Evolutionary conservation across 2,113 vertebrate genomes (phyloP).

Genomic region (Ochotona curzoniae): DNA sequence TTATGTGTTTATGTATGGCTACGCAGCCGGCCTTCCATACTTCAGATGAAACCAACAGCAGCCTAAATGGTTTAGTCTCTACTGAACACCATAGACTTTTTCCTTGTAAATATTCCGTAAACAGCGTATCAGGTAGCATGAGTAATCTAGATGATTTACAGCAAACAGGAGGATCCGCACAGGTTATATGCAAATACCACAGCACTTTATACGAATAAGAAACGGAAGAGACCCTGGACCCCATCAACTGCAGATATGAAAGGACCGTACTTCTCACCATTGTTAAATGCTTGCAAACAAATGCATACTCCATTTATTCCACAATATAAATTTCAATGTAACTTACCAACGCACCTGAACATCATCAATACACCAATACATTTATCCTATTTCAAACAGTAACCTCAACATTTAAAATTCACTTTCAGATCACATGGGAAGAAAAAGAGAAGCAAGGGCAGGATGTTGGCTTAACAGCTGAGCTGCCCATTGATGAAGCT

Average conservation of each 20-base stretch:
- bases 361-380: not conserved
- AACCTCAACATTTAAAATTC: constrained; percentile 43
- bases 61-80: not conserved
- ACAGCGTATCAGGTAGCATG: not conserved
- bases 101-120: not conserved
- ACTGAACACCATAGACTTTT: not conserved
- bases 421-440: constrained; percentile 24
- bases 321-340: not conserved
- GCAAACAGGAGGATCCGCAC: not conserved
- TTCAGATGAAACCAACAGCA: not conserved
- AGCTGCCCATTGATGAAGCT: too few species aligned
- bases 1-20: not conserved
- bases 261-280: not conserved
- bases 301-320: not conserved
- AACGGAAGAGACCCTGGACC: not conserved
- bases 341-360: constrained; percentile 29
- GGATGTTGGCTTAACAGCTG: too few species aligned
- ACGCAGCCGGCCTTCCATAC: not conserved
- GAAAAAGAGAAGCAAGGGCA: constrained; percentile 15
- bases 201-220: not conserved
- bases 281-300: not conserved
- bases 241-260: not conserved
- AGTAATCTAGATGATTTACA: not conserved
- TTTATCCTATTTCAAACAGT: constrained; percentile 10
- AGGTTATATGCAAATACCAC: not conserved